These are phyloP conservation scores for Archilochus colubris DNA, from an alignment of 2,113 vertebrate genomes.

Conservation along the genomic window DNA sequence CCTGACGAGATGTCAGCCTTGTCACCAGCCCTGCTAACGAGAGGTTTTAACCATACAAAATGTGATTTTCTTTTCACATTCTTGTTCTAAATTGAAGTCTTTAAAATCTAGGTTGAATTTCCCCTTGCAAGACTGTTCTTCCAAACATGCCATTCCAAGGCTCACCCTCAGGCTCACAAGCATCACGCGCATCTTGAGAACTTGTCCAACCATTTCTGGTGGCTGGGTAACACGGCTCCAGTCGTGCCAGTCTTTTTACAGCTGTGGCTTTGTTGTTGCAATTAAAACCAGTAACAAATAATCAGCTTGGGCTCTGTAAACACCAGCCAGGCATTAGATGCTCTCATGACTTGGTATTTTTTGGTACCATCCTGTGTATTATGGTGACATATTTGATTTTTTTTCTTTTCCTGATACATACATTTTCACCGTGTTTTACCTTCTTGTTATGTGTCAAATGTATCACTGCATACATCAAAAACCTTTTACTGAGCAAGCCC, in stretches of 20 bases:
- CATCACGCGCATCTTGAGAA: neutral
- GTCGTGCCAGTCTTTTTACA: accelerated
- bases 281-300: neutral
- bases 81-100: neutral
- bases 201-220: neutral
- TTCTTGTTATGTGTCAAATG: neutral
- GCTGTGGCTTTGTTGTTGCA: neutral
- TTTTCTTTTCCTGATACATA: neutral
- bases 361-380: neutral
- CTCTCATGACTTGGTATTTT: neutral
- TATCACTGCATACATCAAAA: neutral
- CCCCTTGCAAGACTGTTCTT: neutral
- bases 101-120: neutral
- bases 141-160: neutral
- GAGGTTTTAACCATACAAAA: neutral
- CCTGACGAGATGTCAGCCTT: accelerated
- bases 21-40: neutral
- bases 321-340: neutral
- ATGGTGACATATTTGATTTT: neutral
- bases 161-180: neutral
- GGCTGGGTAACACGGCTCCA: neutral
- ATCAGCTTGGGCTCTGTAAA: neutral
- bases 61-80: neutral
- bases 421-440: neutral
- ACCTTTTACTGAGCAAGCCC: neutral